Conservation (phyloP, 30 jellyfish, hydroid and myxozoan genomes). For the Calvadosia cruxmelitensis region DNA sequence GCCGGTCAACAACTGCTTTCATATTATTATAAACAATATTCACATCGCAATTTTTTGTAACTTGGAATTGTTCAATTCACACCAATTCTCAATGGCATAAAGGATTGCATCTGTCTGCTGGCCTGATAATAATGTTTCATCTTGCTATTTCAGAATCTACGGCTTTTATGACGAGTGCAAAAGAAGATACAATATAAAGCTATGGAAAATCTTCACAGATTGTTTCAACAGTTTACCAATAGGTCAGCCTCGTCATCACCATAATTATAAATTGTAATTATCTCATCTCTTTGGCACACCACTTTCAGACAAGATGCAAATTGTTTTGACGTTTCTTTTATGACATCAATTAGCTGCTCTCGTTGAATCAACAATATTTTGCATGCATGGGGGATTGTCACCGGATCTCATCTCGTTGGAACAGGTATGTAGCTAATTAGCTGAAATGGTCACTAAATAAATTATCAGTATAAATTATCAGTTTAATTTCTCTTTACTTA, state of each 20-base stretch:
- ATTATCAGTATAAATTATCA: too few species aligned
- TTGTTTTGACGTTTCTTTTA: not conserved
- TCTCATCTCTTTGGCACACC: too few species aligned
- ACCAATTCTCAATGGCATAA: too few species aligned
- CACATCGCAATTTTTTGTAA: too few species aligned
- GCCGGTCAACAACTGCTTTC: too few species aligned
- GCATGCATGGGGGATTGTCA: slow-evolving; percentile 94
- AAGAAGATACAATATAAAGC: slow-evolving; percentile 83
- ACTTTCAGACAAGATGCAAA: not conserved
- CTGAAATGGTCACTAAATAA: too few species aligned
- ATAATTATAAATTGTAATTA: too few species aligned
- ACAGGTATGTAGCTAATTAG: slow-evolving; percentile 54
- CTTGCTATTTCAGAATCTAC: slow-evolving; percentile 70
- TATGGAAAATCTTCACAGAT: slow-evolving; percentile 87
- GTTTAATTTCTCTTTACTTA: too few species aligned
- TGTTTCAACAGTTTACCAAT: slow-evolving; percentile 86
- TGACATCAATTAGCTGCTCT: slow-evolving; percentile 52
- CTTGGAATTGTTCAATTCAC: too few species aligned
- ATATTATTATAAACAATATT: too few species aligned
- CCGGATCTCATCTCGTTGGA: slow-evolving; percentile 62
- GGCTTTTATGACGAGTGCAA: slow-evolving; percentile 97
- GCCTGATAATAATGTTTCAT: too few species aligned
- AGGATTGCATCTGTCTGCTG: too few species aligned
- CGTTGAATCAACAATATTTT: slow-evolving; percentile 77
- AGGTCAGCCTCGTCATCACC: slow-evolving; percentile 19